Evolutionary conservation across 2,888 invertebrate genomes (phyloP).

Genomic region (Coleophora flavipennella): DNA sequence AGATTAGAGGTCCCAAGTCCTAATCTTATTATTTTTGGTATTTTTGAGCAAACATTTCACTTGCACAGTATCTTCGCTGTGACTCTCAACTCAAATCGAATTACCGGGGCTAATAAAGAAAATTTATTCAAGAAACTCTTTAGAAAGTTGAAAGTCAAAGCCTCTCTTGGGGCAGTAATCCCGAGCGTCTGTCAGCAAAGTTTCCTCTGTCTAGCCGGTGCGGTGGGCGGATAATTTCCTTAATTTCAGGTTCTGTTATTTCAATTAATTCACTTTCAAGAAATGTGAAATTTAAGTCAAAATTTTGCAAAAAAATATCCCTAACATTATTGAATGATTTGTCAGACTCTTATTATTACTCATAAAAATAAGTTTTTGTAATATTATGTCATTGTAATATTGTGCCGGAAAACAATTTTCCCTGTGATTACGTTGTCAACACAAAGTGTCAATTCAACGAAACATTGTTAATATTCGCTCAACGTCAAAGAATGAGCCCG

Average conservation of each 20-base stretch:
- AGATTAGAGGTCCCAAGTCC: too few species aligned
- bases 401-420: neutral
- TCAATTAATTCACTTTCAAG: neutral
- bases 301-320: too few species aligned
- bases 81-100: constrained; percentile 43
- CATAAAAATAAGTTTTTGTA: too few species aligned
- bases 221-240: constrained; percentile 9
- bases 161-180: constrained; percentile 44
- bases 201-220: constrained; percentile 33
- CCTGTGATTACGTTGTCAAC: neutral
- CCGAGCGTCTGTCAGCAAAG: constrained; percentile 34
- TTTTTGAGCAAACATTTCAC: constrained; percentile 20
- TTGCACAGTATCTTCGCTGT: constrained; percentile 28
- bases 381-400: too few species aligned
- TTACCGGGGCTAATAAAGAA: constrained; percentile 47
- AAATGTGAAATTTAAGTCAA: too few species aligned
- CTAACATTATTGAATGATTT: too few species aligned
- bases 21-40: too few species aligned
- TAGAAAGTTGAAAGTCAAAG: constrained; percentile 51
- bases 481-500: constrained; percentile 45
- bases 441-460: constrained; percentile 24
- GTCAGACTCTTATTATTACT: too few species aligned
- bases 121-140: constrained; percentile 54
- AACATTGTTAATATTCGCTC: constrained; percentile 46
- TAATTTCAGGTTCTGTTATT: constrained; percentile 8